Conservation (phyloP, 2,113 vertebrate genomes). For the Atherinomorus stipes region DNA sequence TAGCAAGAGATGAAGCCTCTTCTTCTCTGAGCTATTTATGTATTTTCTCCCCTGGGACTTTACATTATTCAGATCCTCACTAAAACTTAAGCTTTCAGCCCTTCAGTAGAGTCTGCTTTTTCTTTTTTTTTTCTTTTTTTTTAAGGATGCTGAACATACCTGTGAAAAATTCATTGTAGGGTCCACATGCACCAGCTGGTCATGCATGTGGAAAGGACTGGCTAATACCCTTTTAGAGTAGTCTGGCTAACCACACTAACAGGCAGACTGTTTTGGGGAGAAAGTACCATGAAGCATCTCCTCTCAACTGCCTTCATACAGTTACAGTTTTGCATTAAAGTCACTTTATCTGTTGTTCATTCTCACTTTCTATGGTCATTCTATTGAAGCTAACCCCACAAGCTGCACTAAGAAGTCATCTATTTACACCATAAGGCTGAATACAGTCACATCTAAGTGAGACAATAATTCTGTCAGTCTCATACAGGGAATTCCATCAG, state of each 20-base stretch:
- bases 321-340: constrained; percentile 2
- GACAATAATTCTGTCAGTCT: constrained; percentile 21
- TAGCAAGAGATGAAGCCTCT: constrained; percentile 14
- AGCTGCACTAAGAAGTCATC: constrained; percentile 4
- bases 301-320: constrained; percentile 11
- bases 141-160: constrained; percentile 49
- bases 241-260: constrained; percentile 35
- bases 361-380: background rate
- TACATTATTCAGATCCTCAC: constrained; percentile 68
- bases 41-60: constrained; percentile 40
- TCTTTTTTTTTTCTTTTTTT: constrained; percentile 23
- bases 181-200: constrained; percentile 54
- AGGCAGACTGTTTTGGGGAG: constrained; percentile 18
- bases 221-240: constrained; percentile 42
- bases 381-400: background rate
- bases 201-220: constrained; percentile 55
- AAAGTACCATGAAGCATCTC: constrained; percentile 39
- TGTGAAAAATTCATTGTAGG: constrained; percentile 60
- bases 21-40: constrained; percentile 48
- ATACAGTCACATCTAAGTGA: constrained; percentile 23
- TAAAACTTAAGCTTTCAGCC: constrained; percentile 45
- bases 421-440: background rate
- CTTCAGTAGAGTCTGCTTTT: constrained; percentile 45
- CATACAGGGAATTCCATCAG: constrained; percentile 68
- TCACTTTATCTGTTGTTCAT: constrained; percentile 11